Percentiles rank a stretch among this genome's conserved stretches.
Evolutionary conservation across 2,797 vertebrate species (phyloP).

Genomic region (Eleutherodactylus coqui): DNA sequence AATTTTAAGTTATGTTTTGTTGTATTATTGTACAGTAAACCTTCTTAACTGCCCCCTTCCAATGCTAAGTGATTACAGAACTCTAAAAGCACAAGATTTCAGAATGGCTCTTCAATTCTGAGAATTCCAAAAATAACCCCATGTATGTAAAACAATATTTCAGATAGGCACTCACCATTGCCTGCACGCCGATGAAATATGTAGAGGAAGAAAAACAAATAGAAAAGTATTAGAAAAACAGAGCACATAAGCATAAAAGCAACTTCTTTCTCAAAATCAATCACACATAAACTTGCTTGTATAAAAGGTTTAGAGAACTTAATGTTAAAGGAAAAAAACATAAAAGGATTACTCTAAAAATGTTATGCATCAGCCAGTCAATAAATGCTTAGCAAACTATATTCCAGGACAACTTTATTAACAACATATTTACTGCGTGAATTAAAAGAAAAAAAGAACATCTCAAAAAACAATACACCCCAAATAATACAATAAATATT

Average conservation of each 20-base stretch:
- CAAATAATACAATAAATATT: background rate
- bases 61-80: background rate
- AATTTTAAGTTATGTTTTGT: too few relatives aligned
- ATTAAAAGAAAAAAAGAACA: background rate
- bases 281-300: background rate
- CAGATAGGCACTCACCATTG: constrained; percentile 83
- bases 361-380: background rate
- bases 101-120: background rate
- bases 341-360: background rate
- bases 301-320: background rate
- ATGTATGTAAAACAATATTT: background rate
- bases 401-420: background rate
- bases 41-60: background rate
- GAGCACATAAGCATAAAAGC: background rate
- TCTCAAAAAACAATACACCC: background rate
- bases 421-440: background rate
- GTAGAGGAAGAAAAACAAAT: constrained; percentile 68
- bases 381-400: background rate
- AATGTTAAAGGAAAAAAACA: constrained; percentile 4
- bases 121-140: background rate
- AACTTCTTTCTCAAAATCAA: background rate
- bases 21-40: too few relatives aligned
- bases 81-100: background rate
- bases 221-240: constrained; percentile 19
- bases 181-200: constrained; percentile 72